Evolutionary conservation across 1,140 invertebrate species (phyloP), one percentile per base, ranked within the genome.

Genomic region (Conopomorpha cramerella): DNA sequence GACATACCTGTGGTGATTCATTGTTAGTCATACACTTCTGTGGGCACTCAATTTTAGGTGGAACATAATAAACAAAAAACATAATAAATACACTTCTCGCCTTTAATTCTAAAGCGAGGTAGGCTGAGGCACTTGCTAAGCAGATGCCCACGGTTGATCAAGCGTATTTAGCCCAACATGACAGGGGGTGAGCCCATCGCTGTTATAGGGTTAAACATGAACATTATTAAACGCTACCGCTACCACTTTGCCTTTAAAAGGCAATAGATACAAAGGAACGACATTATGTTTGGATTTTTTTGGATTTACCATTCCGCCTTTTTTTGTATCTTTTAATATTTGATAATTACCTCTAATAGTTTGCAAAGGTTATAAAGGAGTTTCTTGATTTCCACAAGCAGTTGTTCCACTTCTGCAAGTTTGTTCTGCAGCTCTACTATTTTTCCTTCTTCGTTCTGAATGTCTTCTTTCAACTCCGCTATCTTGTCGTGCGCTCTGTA

Each of bases 401-500:
- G 66, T 0, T 45, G 58, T 38, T 77, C 70, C 0, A 82, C 62
- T 34, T 84, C 58, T 33, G 77, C 77, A 41, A 53, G 44, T 42
- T 63, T 65, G 39, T 55, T 70, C 31, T 80, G 66, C 18, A 83
- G 59, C 8, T 68, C 52, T 16, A 65, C 60, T 10, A 72, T 60
- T 2, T 53, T 57, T 32, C 81, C 64, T 45, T 77, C 77, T 41
- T 84, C 77, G 34, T 77, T 61, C 8, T 76, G 42, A 34, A 88
- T 88, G 41, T 79, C 67, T 2, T 51, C 49, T 54, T 86, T 87
- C 1, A 88, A 49, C 30, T 80, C 74, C 17, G 82, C 79, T 28
- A 86, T 71, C 44, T 85, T 79, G 42, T 89, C 87, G 33, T 85
- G 81, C 43, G 86, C 87, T 41, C 87, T 89, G 47, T 34, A 64